Base-by-base conservation (phyloP, 2,888 invertebrate genomes). In the Pollenia angustigena region DNA sequence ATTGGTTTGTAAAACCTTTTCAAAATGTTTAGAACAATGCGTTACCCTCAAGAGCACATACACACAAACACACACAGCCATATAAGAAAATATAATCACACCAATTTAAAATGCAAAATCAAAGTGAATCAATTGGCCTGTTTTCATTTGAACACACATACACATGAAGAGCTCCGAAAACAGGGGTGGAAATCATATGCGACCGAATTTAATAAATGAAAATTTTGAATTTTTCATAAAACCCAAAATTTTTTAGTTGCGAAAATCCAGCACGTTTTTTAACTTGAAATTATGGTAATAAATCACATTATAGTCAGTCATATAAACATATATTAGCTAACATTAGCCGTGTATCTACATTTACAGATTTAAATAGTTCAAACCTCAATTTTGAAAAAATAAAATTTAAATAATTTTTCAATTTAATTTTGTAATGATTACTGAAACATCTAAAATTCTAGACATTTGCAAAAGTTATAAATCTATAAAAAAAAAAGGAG, bases 91-190 rank as follows among this genome's bases (percentile, higher is more conserved):
- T 68, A 81, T 87, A 87, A 87, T 87, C 81, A 62, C 66, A 68
- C 50, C 88, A 88, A 89, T 89, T 89, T 89, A 91, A 89, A 89
- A 89, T 92, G 90, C 89, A 91, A 92, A 92, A 91, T 92, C 91
- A 90, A 91, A 91, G 90, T 90, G 90, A 92, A 92, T 92, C 91
- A 92, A 92, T 92, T 92, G 91, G 81, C 76, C 79, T 89, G 68
- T 72, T 64, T 32, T 32, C 32, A 32, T 32, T 32, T 32, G 6
- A 32, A 32, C 32, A 6, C 32, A 54, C 62, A 50, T 54, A 11
- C 40, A 52, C 85, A 60, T 40, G 81, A 84, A 88, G 84, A 23
- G 23, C 32, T 14, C 10, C 18, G 18, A 23, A 23, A 4, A 50
- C 90, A 85, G 64, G 90, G 89, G 88, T 78, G 68, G 16, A 48